Base-by-base conservation (phyloP, 2,113 vertebrate species). In the Peromyscus californicus region DNA sequence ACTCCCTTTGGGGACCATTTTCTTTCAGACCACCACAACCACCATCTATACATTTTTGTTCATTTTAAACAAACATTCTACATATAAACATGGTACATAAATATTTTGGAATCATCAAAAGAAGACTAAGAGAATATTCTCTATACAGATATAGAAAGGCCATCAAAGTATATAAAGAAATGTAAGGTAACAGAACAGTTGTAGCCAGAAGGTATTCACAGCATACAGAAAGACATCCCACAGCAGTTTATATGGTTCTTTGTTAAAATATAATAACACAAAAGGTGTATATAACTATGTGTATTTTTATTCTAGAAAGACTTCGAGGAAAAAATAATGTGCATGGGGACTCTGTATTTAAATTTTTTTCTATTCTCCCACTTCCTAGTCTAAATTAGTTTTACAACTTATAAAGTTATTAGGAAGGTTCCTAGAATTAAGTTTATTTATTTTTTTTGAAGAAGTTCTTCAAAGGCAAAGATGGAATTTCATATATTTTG, bases 1-100 rank as follows among this genome's bases (percentile, higher is more conserved):
- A 59, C 17, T 59, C 57, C 57, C 57, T 19, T 59, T 59, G 57
- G 3, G 19, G 57, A 59, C 57, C 57, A 59, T 48, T 48, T 59
- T 17, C 19, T 59, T 59, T 59, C 57, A 59, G 15, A 57, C 16
- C 57, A 59, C 57, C 57, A 59, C 57, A 83, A 45, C 39, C 67
- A 80, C n/a, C 72, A 93, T 79, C 70, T 91, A 17, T 80, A 87
- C 12, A 87, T 7, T 91, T 48, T 91, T 9, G 7, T 74, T 80
- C 79, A 45, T 74, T 69, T 89, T 89, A 83, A 69, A 85, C 33
- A 96, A 89, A 83, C 92, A 89, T 89, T 70, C 45, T 92, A 85
- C 69, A 3, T 59, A 63, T 48, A 91, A 92, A 72, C 36, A 91
- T n/a, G 67, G 45, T 72, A 51, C n/a, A 85, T 29, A 85, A 75